Percentiles rank a stretch among this genome's conserved stretches.
Conservation (phyloP, 2,797 vertebrate species). For the Tenualosa ilisha region DNA sequence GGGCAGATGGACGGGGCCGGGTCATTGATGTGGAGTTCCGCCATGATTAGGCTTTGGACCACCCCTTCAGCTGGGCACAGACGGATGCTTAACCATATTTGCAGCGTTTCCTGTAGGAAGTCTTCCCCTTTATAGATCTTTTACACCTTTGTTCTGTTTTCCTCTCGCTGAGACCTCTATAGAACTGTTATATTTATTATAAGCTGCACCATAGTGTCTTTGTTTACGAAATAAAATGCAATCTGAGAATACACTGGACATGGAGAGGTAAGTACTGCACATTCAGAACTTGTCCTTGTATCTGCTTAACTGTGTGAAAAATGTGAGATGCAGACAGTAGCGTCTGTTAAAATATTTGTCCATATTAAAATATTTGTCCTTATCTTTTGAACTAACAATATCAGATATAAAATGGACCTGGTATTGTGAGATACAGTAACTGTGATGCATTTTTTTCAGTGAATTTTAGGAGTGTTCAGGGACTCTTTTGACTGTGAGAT, state of each 20-base stretch:
- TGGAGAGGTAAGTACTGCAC: background rate
- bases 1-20: background rate
- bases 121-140: background rate
- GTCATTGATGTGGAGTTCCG: background rate
- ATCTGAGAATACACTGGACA: background rate
- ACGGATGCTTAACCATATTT: slow-evolving; percentile 3
- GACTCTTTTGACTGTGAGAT: background rate
- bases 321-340: background rate
- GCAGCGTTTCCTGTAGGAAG: background rate
- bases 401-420: background rate
- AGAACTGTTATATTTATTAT: background rate
- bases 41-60: background rate
- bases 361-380: background rate
- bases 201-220: background rate
- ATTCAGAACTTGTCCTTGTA: background rate
- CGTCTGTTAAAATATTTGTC: background rate
- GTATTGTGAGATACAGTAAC: background rate
- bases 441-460: background rate
- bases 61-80: background rate
- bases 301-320: background rate
- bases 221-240: background rate
- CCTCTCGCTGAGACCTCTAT: background rate
- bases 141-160: background rate
- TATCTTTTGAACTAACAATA: background rate
- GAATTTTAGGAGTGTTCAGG: background rate